Conservation (phyloP, 2,113 vertebrate species). For the Indicator maculatus region DNA sequence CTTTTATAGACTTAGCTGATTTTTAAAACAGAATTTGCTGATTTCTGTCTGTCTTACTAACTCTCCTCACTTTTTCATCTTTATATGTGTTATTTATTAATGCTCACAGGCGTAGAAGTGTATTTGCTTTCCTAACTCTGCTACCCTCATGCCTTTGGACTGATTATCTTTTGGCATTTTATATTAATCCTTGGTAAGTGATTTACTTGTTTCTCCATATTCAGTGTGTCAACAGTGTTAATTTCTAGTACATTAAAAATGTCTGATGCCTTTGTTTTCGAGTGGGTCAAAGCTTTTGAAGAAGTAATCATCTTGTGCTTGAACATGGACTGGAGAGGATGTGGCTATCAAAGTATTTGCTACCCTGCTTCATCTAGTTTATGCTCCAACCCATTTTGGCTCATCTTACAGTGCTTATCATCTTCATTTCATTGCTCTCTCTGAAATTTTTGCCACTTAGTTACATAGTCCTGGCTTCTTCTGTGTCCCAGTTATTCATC, state of each 20-base stretch:
- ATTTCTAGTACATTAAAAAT: constrained; percentile 27
- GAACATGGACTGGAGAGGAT: constrained; percentile 25
- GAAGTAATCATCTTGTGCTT: not conserved
- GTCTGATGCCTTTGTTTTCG: constrained; percentile 7
- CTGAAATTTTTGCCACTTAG: not conserved
- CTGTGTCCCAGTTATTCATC: not conserved
- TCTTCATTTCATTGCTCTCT: constrained; percentile 11
- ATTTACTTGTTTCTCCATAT: constrained; percentile 67
- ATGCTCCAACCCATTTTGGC: constrained; percentile 9
- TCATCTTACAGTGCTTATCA: not conserved
- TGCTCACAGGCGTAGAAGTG: constrained; percentile 96
- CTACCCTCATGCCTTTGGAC: constrained; percentile 99
- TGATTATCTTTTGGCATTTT: constrained; percentile 99
- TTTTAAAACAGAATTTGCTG: constrained; percentile 52
- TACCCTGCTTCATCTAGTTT: constrained; percentile 37
- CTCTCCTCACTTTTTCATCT: constrained; percentile 81
- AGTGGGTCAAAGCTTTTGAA: not conserved
- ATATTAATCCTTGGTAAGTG: constrained; percentile 99
- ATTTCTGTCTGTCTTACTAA: constrained; percentile 78
- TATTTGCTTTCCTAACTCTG: constrained; percentile 99
- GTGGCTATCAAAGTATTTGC: constrained; percentile 65
- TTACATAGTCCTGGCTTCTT: not conserved
- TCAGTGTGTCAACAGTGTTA: constrained; percentile 46
- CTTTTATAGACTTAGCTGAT: constrained; percentile 29
- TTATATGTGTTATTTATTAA: constrained; percentile 84